Evolutionary conservation across 2,888 invertebrate species (phyloP).

Genomic region (Monoplex corrugatus): DNA sequence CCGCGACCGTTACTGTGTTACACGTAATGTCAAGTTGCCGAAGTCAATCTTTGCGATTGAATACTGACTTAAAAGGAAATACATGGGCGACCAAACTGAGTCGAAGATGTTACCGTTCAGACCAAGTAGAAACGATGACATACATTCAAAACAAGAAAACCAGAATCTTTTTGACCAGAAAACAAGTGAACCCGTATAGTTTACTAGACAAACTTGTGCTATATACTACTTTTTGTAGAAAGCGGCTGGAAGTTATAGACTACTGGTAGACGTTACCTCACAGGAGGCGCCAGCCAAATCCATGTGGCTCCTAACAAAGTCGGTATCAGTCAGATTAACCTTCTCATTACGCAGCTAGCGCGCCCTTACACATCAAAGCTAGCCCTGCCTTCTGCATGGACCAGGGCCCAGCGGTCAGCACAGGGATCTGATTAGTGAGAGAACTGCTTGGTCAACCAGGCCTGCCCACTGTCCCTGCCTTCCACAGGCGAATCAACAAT

Average conservation of each 20-base stretch:
- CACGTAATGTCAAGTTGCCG: too few relatives aligned
- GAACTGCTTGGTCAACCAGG: neutral
- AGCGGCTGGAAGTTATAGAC: neutral
- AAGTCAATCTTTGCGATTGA: too few relatives aligned
- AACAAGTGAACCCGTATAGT: neutral
- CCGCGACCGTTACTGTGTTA: too few relatives aligned
- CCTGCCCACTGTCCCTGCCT: neutral
- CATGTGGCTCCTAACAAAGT: slow-evolving; percentile 33
- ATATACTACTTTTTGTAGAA: too few relatives aligned
- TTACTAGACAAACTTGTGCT: too few relatives aligned
- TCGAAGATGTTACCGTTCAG: neutral
- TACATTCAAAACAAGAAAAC: too few relatives aligned
- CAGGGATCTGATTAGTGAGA: slow-evolving; percentile 27
- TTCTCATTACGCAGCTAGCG: neutral
- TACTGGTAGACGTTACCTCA: slow-evolving; percentile 30
- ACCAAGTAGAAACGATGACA: neutral
- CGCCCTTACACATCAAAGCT: slow-evolving; percentile 25
- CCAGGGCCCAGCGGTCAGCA: neutral
- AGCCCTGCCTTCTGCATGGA: neutral
- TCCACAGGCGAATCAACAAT: neutral
- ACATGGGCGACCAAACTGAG: too few relatives aligned
- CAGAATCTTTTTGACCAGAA: too few relatives aligned
- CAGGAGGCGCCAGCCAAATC: slow-evolving; percentile 35
- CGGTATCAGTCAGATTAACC: slow-evolving; percentile 27
- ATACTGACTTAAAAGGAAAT: too few relatives aligned